A percentile compares a stretch with the other conserved stretches of the same genome.
Evolutionary conservation across 2,113 vertebrate genomes (phyloP).

Genomic region (Lophura nycthemera): DNA sequence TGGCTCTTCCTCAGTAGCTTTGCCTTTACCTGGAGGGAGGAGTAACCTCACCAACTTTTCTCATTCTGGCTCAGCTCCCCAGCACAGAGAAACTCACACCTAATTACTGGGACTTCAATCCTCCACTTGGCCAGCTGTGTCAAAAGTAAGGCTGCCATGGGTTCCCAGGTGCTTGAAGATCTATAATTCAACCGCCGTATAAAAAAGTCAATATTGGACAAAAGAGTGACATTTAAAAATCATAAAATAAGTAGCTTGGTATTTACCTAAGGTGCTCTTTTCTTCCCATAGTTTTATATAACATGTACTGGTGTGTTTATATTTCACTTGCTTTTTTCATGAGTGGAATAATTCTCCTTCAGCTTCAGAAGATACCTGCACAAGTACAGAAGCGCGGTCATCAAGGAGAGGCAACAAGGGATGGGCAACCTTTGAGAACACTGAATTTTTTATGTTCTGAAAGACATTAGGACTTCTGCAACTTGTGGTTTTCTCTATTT

Average conservation of each 20-base stretch:
- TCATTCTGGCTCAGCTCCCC: slow-evolving; percentile 1
- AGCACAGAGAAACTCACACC: slow-evolving; percentile 23
- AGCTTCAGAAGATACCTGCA: not conserved
- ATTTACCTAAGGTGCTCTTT: slow-evolving; percentile 78
- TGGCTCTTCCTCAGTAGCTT: not conserved
- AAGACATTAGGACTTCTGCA: not conserved
- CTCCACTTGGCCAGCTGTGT: slow-evolving; percentile 70
- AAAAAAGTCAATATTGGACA: slow-evolving; percentile 83
- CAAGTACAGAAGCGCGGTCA: not conserved
- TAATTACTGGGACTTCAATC: slow-evolving; percentile 76
- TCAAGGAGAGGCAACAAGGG: not conserved
- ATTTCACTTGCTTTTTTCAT: slow-evolving; percentile 45
- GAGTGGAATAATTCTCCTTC: slow-evolving; percentile 25
- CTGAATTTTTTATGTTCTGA: not conserved
- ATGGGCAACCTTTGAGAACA: not conserved
- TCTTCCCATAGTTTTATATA: slow-evolving; percentile 66
- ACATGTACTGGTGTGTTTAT: slow-evolving; percentile 53
- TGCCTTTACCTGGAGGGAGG: slow-evolving; percentile 4
- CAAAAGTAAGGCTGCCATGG: slow-evolving; percentile 47
- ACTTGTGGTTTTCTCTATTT: slow-evolving; percentile 13
- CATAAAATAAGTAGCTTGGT: slow-evolving; percentile 83
- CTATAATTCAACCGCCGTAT: slow-evolving; percentile 80
- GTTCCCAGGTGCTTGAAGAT: slow-evolving; percentile 68
- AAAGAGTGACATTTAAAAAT: slow-evolving; percentile 85
- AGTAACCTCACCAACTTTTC: slow-evolving; percentile 54